Evolutionary conservation across 2,113 vertebrate genomes (phyloP), one percentile per base, ranked within the genome.

Genomic region (Chionomys nivalis): DNA sequence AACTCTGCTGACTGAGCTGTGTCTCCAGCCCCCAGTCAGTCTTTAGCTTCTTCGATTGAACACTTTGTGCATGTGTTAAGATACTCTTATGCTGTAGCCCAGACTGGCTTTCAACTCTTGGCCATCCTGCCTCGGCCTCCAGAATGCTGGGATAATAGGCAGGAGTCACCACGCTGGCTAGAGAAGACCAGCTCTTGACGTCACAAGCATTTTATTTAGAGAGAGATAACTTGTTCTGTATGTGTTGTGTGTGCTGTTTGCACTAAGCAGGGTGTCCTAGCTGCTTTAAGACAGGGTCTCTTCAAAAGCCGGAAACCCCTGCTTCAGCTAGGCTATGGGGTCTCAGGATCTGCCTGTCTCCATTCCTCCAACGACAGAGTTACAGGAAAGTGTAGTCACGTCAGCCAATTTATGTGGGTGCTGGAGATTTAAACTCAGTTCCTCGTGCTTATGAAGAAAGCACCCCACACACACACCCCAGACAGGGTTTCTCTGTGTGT

Each of bases 201-300:
- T 81, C 39, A 70, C 39, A 89, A 73, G 44, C 1, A 16, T 95
- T 94, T 93, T 4, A 65, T 92, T 90, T 81, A 83, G 79, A 33
- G 63, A 75, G 11, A 83, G 55, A n/a, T 61, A 83, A 31, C 36
- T 72, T 26, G 55, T 26, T 61, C 39, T 83, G 79, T 16, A 14
- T 76, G 75, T 44, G 75, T 82, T 82, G 12, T 61, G 36, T 26
- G 24, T 82, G 21, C 8, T 79, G 31, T 79, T 63, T 42, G 55
- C 55, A 83, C n/a, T 7, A 63, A 83, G 81, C 55, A 83, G 26
- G n/a, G 28, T 63, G 13, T 42, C 55, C 11, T 63, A 17, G 16
- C 28, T 63, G 81, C n/a, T 83, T 83, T 63, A 83, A 16, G n/a
- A 58, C 55, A 28, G 55, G 55, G n/a, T 63, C 55, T 83, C 79